Base-by-base conservation (phyloP, 2,888 invertebrate genomes). In the Platycheirus albimanus region DNA sequence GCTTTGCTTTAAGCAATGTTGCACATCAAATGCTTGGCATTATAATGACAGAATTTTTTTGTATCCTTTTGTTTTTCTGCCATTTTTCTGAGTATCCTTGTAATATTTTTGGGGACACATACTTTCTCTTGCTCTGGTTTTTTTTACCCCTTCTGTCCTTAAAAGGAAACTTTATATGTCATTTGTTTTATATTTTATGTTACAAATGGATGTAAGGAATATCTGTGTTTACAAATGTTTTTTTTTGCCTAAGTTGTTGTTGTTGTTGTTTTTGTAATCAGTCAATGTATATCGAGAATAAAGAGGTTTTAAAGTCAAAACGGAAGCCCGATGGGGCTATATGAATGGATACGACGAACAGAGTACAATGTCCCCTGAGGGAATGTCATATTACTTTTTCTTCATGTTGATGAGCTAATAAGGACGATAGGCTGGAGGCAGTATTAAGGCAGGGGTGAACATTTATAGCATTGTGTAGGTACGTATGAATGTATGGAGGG, bases 1-100 rank as follows among this genome's bases (percentile, higher is more conserved):
- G 70, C 75, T 70, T 58, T 71, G 81, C 81, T 67, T 71, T 47
- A 49, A 71, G 81, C 81, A 66, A 76, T 81, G 81, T 63, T 81
- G 81, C 77, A 77, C 77, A 77, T 77, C 71, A 77, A 81, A 81
- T 67, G 54, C 33, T 67, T 67, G 47, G 11, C 63, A 81, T 71
- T 77, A 54, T 77, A 77, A 77, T 76, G 77, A 77, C 54, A 54
- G 64, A 36, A 38, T 56, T 43, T 70, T 43, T 45, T 41, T 47
- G 13, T n/a, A 24, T 52, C 36, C 28, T 11, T 41, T 51, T 36
- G 15, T 43, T 19, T 6, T 19, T 5, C 13, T 10, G n/a, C n/a
- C 61, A 30, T 52, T 69, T 15, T 61, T 24, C 41, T 43, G 43
- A 61, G 79, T 69, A 49, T 49, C 28, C 67, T 47, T 74, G 79